Percentiles rank a stretch among this genome's conserved stretches.
phyloP scores from a whole-genome alignment of 2,888 invertebrate genomes.

The Sphaeridia pumilis region DNA sequence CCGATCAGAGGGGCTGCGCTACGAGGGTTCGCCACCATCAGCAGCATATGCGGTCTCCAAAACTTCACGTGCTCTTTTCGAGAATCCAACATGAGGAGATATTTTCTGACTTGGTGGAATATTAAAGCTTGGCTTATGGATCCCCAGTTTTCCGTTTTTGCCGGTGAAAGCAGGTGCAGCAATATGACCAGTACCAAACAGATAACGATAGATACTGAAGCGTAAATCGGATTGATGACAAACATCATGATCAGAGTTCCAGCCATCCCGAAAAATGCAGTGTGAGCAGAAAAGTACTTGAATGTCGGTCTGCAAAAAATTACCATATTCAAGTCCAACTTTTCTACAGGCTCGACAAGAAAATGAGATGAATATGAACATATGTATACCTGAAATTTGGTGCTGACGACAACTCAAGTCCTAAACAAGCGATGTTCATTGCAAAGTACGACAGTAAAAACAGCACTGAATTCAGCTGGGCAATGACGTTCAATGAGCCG shows the following conservation, averaged over 20 bases:
- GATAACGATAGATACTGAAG: slow-evolving; percentile 72
- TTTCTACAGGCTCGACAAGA: no score
- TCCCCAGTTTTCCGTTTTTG: slow-evolving; percentile 73
- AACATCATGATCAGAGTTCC: slow-evolving; percentile 90
- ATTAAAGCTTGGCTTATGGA: slow-evolving; percentile 98
- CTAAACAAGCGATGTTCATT: slow-evolving; percentile 89
- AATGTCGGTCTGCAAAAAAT: slow-evolving; percentile 68
- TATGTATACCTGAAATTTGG: slow-evolving; percentile 76
- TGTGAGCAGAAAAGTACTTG: slow-evolving; percentile 90
- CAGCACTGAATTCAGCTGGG: slow-evolving; percentile 89
- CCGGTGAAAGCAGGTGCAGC: slow-evolving; percentile 79
- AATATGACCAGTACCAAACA: slow-evolving; percentile 74
- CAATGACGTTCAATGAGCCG: slow-evolving; percentile 89
- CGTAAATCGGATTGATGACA: slow-evolving; percentile 80
- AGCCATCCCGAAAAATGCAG: slow-evolving; percentile 69
- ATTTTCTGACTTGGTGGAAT: slow-evolving; percentile 97
- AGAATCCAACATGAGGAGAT: slow-evolving; percentile 84
- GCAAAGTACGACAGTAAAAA: slow-evolving; percentile 94
- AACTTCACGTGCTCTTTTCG: slow-evolving; percentile 98
- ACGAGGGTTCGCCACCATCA: slow-evolving; percentile 83
- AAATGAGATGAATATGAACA: no score
- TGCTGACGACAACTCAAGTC: slow-evolving; percentile 89
- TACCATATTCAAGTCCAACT: background rate
- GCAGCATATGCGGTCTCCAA: slow-evolving; percentile 88
- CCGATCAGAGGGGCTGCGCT: slow-evolving; percentile 83